Conservation (phyloP, 2,888 invertebrate species). For the Drosophila neotestacea region DNA sequence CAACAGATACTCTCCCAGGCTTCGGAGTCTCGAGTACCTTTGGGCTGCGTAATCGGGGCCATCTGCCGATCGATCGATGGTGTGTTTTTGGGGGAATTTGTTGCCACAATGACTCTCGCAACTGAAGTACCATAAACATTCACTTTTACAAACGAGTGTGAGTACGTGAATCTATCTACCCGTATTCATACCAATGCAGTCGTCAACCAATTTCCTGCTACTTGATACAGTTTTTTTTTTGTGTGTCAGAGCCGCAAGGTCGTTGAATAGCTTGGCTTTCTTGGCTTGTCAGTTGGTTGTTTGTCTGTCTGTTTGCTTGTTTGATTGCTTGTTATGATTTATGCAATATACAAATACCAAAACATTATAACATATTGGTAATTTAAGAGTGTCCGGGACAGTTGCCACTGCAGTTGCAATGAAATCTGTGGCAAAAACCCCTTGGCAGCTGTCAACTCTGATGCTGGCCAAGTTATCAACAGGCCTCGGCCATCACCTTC, state of each 20-base stretch:
- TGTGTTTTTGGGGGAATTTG: conserved; percentile 14
- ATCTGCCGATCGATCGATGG: conserved; percentile 47
- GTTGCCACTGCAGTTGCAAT: conserved; percentile 38
- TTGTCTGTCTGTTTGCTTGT: conserved; percentile 20
- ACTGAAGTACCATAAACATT: conserved; percentile 77
- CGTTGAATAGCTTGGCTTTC: conserved; percentile 49
- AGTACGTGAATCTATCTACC: conserved; percentile 12
- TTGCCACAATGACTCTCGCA: conserved; percentile 65
- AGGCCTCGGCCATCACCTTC: conserved; percentile 41
- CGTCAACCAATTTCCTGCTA: conserved; percentile 77
- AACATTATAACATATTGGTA: conserved; percentile 38
- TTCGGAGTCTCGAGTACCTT: conserved; percentile 33
- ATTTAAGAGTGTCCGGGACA: conserved; percentile 41
- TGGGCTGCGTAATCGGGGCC: conserved; percentile 63
- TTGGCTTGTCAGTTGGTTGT: conserved; percentile 24
- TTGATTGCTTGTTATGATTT: conserved; percentile 47
- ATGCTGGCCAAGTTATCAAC: conserved; percentile 30
- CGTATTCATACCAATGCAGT: conserved; percentile 54
- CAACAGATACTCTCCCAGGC: conserved; percentile 36
- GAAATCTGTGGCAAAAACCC: conserved; percentile 6
- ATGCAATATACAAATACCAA: conserved; percentile 64
- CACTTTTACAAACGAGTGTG: conserved; percentile 63
- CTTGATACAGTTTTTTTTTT: conserved; percentile 71
- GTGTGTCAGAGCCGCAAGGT: conserved; percentile 62
- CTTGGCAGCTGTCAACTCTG: conserved; percentile 45